These are phyloP conservation scores for Chauna torquata DNA, from an alignment of 2,113 vertebrate species.

Conservation along the genomic window DNA sequence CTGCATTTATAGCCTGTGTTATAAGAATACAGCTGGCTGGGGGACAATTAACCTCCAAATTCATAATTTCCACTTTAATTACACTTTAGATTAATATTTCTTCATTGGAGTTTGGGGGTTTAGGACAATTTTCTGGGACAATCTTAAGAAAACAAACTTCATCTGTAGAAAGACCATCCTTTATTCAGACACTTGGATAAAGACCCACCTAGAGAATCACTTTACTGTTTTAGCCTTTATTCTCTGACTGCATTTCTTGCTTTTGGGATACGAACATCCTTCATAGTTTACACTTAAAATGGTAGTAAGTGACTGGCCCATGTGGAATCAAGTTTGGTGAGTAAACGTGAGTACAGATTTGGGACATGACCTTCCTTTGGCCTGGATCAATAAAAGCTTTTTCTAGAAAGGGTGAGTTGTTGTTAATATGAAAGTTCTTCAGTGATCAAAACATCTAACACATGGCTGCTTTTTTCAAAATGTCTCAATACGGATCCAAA, in stretches of 20 bases:
- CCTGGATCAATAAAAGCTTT: neutral
- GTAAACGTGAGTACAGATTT: neutral
- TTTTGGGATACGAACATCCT: neutral
- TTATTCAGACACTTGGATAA: neutral
- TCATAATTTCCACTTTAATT: neutral
- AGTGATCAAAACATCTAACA: neutral
- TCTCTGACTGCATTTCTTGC: neutral
- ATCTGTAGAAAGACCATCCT: neutral
- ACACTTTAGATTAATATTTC: neutral
- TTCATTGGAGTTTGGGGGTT: neutral
- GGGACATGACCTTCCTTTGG: neutral
- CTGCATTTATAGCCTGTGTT: neutral
- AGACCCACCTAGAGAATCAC: neutral
- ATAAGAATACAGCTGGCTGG: neutral
- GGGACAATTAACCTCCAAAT: neutral
- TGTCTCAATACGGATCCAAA: neutral
- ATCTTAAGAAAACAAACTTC: neutral
- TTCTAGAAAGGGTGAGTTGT: neutral
- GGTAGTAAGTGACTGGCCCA: neutral
- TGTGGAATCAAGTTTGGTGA: neutral
- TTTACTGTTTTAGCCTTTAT: neutral
- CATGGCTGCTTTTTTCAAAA: neutral
- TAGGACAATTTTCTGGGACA: neutral
- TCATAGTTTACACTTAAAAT: neutral
- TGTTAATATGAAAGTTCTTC: neutral